Evolutionary conservation across 2,888 invertebrate species (phyloP), one percentile per base, ranked within the genome.

Genomic region (Amiota minor): DNA sequence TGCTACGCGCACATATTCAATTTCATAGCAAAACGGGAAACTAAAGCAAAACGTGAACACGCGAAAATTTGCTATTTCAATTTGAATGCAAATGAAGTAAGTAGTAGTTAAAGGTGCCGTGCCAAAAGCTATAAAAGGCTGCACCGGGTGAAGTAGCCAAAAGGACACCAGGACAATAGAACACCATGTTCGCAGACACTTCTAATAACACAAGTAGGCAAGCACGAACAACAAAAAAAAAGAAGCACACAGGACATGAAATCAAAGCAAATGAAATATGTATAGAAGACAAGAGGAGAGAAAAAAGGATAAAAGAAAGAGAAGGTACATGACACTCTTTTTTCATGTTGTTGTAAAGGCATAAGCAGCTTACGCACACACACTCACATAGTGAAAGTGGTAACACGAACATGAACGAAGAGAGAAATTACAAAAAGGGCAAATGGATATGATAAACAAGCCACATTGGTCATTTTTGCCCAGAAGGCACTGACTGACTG

Each of bases 41-140:
- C 70, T 74, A 77, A 55, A 71, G 61, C 72, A 55, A 75, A 75
- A 77, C 76, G 76, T 53, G 69, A 69, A 71, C 35, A 62, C 61
- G 61, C 62, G 62, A 62, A 71, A 61, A 62, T 71, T 71, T 20
- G 71, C 74, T 74, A 45, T 74, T 80, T 80, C 76, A 79, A 78
- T 79, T 78, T 77, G 76, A 74, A 85, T 83, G 80, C 75, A 82
- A 83, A 83, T 83, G 84, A 81, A 80, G 67, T 11, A 23, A 35
- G 50, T 68, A 8, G 70, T 76, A 80, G 76, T 77, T 76, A 73
- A 67, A 65, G 73, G 74, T 70, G 68, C 64, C 65, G 61, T 35
- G 35, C 4, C 35, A 59, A 47, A 61, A 67, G 9, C 67, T 53
- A 16, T 2, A 53, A 53, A 53, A 53, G n/a, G 53, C 16, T 8